Conservation (phyloP, 64 coral and sea anemone genomes). For the Montipora cactus region DNA sequence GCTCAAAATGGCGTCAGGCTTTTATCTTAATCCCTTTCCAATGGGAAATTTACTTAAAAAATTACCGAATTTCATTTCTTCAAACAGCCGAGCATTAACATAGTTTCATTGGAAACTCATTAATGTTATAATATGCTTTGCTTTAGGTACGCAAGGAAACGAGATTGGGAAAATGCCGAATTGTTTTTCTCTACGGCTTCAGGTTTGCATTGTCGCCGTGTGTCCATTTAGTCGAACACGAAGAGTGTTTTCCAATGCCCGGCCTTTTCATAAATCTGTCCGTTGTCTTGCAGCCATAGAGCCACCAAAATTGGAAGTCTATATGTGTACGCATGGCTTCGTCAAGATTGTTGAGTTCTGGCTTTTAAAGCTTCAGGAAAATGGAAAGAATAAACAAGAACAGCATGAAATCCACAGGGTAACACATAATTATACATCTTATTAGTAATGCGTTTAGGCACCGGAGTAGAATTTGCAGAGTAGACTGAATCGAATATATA, state of each 20-base stretch:
- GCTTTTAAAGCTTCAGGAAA: slow-evolving; percentile 43
- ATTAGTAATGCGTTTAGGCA: too few relatives aligned
- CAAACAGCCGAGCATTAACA: too few relatives aligned
- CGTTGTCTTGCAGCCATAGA: slow-evolving; percentile 37
- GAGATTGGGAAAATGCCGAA: slow-evolving; percentile 84
- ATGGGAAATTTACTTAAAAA: too few relatives aligned
- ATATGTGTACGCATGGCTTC: slow-evolving; percentile 78
- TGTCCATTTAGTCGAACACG: background rate
- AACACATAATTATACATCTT: background rate
- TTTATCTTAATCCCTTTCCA: too few relatives aligned
- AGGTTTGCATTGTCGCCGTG: slow-evolving; percentile 40
- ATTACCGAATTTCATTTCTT: too few relatives aligned
- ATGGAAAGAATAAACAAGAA: slow-evolving; percentile 1
- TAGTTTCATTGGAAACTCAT: too few relatives aligned
- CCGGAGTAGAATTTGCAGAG: too few relatives aligned
- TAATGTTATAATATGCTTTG: background rate
- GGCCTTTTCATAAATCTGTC: too few relatives aligned
- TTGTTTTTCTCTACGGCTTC: slow-evolving; percentile 16
- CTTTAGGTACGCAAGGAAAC: slow-evolving; percentile 78
- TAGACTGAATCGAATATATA: too few relatives aligned
- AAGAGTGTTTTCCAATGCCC: too few relatives aligned
- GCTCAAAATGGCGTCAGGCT: too few relatives aligned
- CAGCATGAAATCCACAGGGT: slow-evolving; percentile 52
- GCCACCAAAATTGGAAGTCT: slow-evolving; percentile 74
- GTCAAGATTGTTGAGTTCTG: slow-evolving; percentile 80